phyloP scores from a whole-genome alignment of 1,140 invertebrate species.

The Araneus ventricosus region DNA sequence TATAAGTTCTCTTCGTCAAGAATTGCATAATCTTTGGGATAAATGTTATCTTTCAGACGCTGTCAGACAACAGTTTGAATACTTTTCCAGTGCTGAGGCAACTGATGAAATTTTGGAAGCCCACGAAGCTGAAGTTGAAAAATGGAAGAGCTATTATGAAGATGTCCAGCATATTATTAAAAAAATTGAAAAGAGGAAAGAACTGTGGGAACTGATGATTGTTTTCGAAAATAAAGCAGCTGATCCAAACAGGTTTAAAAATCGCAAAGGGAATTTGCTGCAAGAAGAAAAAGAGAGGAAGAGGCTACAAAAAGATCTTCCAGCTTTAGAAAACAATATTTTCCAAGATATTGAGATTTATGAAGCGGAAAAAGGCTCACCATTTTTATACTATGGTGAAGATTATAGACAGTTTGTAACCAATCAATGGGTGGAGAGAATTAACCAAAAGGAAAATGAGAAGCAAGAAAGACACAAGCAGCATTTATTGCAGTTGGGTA shows the following conservation, averaged over 20 bases:
- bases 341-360: conserved; percentile 78
- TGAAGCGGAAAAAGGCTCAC: conserved; percentile 78
- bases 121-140: conserved; percentile 87
- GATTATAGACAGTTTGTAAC: conserved; percentile 79
- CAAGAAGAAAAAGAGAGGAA: conserved; percentile 91
- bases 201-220: conserved; percentile 85
- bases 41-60: conserved; percentile 85
- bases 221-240: conserved; percentile 86
- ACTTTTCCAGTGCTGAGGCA: conserved; percentile 83
- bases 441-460: conserved; percentile 80
- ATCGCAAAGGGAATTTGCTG: conserved; percentile 90
- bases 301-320: conserved; percentile 84
- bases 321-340: conserved; percentile 81
- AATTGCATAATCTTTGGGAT: conserved; percentile 87
- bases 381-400: conserved; percentile 79
- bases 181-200: conserved; percentile 83
- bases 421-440: conserved; percentile 79
- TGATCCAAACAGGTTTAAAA: conserved; percentile 89
- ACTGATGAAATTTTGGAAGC: conserved; percentile 87
- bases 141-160: conserved; percentile 85
- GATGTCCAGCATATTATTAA: conserved; percentile 83
- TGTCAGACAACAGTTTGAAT: conserved; percentile 84
- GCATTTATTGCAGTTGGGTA: not conserved
- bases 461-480: conserved; percentile 77
- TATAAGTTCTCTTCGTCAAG: conserved; percentile 85